Evolutionary conservation across 1,140 invertebrate species (phyloP), one percentile per base, ranked within the genome.

Genomic region (Pseudomyrmex pallidus): DNA sequence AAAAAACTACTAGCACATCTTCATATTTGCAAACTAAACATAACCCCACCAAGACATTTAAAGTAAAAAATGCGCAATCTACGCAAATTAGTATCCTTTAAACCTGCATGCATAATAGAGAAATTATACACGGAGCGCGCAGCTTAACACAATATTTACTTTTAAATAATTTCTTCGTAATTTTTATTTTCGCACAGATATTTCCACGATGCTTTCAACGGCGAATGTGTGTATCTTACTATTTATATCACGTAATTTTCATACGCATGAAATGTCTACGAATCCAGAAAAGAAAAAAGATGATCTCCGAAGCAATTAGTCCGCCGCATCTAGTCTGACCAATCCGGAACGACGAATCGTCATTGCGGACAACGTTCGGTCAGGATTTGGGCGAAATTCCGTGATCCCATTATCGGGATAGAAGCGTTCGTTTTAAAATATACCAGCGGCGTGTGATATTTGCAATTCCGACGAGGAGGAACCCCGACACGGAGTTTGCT

Each of bases 401-500:
- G 63, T 56, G 66, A 84, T 85, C 72, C 90, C 90, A 93, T 92
- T 92, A 93, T 92, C 90, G 90, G 85, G 85, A 90, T 90, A 85
- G 85, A 90, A 91, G 90, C 90, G 87, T 87, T 91, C 90, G 91
- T 92, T 92, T 92, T 91, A 92, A 92, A 93, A 92, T 92, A 89
- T 88, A 88, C 83, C 86, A 84, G 87, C 85, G 73, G 85, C 85
- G 83, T 82, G 82, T 62, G 74, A 66, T 76, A 92, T 92, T 92
- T 93, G 91, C 91, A 93, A 92, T 93, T 92, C 92, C 88, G 87
- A 93, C 86, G 90, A 91, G 87, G 74, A 88, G 62, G 22, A 80
- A 44, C 76, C 85, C 5, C 5, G 35, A 35, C 35, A 86, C 84
- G 86, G 76, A 85, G 86, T 90, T 90, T 91, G 90, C 89, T 86